A percentile compares a stretch with the other conserved stretches of the same genome.
Conservation (phyloP, 2,888 invertebrate species). For the Morpho helenor region DNA sequence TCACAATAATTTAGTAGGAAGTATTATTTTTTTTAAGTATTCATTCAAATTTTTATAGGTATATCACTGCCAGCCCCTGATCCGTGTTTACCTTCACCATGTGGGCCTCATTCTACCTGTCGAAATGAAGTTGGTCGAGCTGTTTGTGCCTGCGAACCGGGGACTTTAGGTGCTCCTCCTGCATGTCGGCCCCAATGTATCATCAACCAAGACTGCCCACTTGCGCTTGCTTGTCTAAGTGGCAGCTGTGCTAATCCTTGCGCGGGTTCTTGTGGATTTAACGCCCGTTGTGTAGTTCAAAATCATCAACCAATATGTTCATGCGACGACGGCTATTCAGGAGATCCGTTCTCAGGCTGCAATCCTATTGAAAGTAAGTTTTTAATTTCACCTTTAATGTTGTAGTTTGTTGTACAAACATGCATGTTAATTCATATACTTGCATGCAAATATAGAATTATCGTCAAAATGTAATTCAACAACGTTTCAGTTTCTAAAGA, state of each 20-base stretch:
- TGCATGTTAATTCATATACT: constrained; percentile 18
- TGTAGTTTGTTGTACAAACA: neutral
- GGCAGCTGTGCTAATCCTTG: constrained; percentile 88
- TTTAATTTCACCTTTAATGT: constrained; percentile 5
- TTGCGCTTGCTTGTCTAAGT: constrained; percentile 84
- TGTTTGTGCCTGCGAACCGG: constrained; percentile 85
- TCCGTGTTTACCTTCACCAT: constrained; percentile 85
- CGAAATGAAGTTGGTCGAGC: constrained; percentile 81
- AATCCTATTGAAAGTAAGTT: constrained; percentile 79
- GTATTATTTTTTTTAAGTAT: too few species aligned
- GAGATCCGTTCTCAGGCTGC: constrained; percentile 89
- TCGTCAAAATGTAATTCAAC: constrained; percentile 12
- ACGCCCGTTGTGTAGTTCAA: constrained; percentile 85
- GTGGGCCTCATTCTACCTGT: constrained; percentile 83
- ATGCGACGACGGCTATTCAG: constrained; percentile 86
- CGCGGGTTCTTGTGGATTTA: constrained; percentile 86
- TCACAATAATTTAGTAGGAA: too few species aligned
- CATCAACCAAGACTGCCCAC: constrained; percentile 88
- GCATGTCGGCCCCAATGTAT: constrained; percentile 88
- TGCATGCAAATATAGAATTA: constrained; percentile 20
- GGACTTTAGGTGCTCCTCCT: constrained; percentile 89
- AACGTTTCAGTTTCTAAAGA: constrained; percentile 75
- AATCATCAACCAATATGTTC: constrained; percentile 88
- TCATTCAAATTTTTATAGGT: constrained; percentile 33
- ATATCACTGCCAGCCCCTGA: constrained; percentile 55